Evolutionary conservation across 2,797 vertebrate species (phyloP).

Genomic region (Remorina albescens): DNA sequence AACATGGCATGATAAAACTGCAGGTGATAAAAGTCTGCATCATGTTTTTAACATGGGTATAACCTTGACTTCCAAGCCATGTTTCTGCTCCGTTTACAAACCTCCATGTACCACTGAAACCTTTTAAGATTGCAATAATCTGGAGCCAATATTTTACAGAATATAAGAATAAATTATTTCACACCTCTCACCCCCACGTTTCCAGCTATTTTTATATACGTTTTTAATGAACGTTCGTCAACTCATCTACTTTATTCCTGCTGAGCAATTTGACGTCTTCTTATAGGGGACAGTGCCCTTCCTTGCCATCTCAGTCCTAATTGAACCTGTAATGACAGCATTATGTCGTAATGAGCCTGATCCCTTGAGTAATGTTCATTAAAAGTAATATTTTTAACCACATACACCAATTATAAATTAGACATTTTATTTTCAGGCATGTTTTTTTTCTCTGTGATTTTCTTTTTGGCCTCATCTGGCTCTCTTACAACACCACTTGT

Average conservation of each 20-base stretch:
- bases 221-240: constrained; percentile 6
- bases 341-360: constrained; percentile 32
- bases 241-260: background rate
- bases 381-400: constrained; percentile 15
- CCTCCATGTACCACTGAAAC: background rate
- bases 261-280: constrained; percentile 2
- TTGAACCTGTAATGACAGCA: constrained; percentile 31
- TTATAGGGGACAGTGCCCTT: constrained; percentile 1
- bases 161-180: background rate
- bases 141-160: background rate
- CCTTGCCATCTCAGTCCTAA: constrained; percentile 29
- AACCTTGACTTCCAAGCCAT: too few species aligned
- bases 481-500: background rate
- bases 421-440: too few species aligned
- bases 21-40: background rate
- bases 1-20: background rate
- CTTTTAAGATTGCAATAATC: background rate
- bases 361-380: constrained; percentile 20
- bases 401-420: constrained; percentile 27
- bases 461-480: background rate
- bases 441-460: background rate
- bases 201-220: background rate
- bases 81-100: background rate
- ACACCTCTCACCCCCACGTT: background rate
- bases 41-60: background rate